Evolutionary conservation across 2,797 vertebrate species (phyloP), one percentile per base, ranked within the genome.

Genomic region (Chaetophractus vellerosus): DNA sequence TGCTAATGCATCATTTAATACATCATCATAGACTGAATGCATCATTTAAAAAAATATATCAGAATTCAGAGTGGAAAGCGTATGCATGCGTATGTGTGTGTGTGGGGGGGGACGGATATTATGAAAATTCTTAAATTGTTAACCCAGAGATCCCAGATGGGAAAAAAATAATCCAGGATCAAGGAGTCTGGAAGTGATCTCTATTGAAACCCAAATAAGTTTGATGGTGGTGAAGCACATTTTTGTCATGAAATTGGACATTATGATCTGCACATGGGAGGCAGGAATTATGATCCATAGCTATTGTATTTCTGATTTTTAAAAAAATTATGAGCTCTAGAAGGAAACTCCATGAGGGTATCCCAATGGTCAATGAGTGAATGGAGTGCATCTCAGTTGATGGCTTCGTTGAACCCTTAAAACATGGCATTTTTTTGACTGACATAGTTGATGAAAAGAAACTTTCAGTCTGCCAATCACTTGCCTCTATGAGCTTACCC

Each of bases 341-440:
- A 90, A 55, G n/a, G 63, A 95, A 71, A 16, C 74, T 92, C 59
- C 24, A 63, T 36, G 81, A 94, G 23, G 83, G 71, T 41, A 71
- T 76, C 31, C 69, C 31, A 24, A 8, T 82, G 31, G 52, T 89
- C 45, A 86, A 1, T n/a, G 50, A 59, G 38, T 75, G 45, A 82
- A 68, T 1, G 12, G 28, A 28, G 23, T 45, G 6, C n/a, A 55
- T 78, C 76, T 79, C 63, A 74, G 71, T 36, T 76, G 23, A 69
- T 80, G 52, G 85, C 78, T 85, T 91, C 89, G 71, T 31, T 31
- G 57, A 90, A 69, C 7, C 75, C 88, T 96, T 93, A 93, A 85
- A 94, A 90, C 36, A 48, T 87, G 75, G 36, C 55, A 28, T 91
- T 94, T 94, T 91, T 45, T 84, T 28, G 38, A 84, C 80, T 26